phyloP scores from a whole-genome alignment of 2,797 vertebrate genomes.

The Poeciliopsis paucimaculata region DNA sequence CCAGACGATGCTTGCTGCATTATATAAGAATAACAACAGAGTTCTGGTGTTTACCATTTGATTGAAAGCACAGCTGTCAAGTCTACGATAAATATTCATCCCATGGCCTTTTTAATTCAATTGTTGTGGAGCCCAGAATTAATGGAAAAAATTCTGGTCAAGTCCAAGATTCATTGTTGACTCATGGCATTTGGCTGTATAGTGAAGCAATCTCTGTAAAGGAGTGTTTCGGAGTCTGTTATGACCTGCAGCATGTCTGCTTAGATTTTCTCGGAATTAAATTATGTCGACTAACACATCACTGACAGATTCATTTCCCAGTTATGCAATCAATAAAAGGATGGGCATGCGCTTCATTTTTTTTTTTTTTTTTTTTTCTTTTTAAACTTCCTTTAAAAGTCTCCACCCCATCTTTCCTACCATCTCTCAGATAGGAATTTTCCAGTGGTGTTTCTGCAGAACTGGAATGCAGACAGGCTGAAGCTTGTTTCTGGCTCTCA shows the following conservation, averaged over 20 bases:
- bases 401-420: constrained; percentile 3
- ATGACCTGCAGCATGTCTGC: constrained; percentile 15
- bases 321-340: constrained; percentile 18
- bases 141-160: constrained; percentile 59
- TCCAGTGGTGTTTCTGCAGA: constrained; percentile 78
- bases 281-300: constrained; percentile 14
- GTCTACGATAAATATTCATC: constrained; percentile 74
- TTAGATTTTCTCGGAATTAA: constrained; percentile 25
- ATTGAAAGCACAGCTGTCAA: constrained; percentile 60
- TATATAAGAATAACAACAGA: constrained; percentile 53
- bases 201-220: neutral
- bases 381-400: neutral
- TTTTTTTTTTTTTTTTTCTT: neutral
- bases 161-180: constrained; percentile 41
- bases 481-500: constrained; percentile 77
- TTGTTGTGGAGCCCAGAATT: constrained; percentile 52
- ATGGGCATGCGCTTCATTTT: neutral
- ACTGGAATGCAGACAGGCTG: constrained; percentile 89
- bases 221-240: constrained; percentile 15
- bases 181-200: constrained; percentile 55
- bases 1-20: constrained; percentile 49
- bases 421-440: constrained; percentile 80
- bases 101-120: constrained; percentile 64
- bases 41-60: constrained; percentile 45
- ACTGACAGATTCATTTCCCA: constrained; percentile 24